These are phyloP conservation scores for Coryphaenoides rupestris DNA, from an alignment of 2,113 vertebrate genomes.

Conservation along the genomic window DNA sequence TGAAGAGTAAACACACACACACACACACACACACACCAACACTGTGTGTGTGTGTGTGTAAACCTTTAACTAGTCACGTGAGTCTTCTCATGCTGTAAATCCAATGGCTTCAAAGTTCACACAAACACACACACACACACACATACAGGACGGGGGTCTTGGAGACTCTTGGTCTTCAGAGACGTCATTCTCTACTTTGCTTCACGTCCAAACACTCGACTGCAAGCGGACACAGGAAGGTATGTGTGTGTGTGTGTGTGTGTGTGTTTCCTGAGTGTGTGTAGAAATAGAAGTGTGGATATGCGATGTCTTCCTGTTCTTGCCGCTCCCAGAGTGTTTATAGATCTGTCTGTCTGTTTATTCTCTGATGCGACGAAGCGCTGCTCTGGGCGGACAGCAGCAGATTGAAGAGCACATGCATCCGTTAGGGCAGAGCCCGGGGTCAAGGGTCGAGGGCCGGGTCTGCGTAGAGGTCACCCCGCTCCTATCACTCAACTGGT, in stretches of 20 bases:
- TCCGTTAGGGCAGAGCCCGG: too few relatives aligned
- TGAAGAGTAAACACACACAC: too few relatives aligned
- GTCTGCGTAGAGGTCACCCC: too few relatives aligned
- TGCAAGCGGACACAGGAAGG: neutral
- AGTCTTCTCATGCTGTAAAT: conserved; percentile 42
- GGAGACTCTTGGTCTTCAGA: neutral
- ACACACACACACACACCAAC: too few relatives aligned
- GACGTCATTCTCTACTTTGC: neutral
- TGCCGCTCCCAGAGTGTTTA: neutral
- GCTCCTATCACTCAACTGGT: too few relatives aligned
- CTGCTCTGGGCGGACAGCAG: too few relatives aligned
- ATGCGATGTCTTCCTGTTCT: neutral
- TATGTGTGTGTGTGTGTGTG: neutral
- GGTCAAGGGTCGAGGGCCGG: too few relatives aligned
- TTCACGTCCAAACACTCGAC: neutral
- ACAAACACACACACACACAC: conserved; percentile 6
- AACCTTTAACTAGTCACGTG: conserved; percentile 48
- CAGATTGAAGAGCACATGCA: too few relatives aligned
- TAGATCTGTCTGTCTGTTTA: neutral
- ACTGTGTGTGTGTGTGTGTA: conserved; percentile 16
- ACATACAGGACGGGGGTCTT: neutral
- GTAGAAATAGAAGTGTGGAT: neutral
- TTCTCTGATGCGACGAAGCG: too few relatives aligned
- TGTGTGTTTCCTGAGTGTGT: conserved; percentile 10
- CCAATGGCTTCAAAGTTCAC: conserved; percentile 49